These are phyloP conservation scores for Nomada fucata DNA, from an alignment of 2,888 invertebrate species.

Conservation along the genomic window DNA sequence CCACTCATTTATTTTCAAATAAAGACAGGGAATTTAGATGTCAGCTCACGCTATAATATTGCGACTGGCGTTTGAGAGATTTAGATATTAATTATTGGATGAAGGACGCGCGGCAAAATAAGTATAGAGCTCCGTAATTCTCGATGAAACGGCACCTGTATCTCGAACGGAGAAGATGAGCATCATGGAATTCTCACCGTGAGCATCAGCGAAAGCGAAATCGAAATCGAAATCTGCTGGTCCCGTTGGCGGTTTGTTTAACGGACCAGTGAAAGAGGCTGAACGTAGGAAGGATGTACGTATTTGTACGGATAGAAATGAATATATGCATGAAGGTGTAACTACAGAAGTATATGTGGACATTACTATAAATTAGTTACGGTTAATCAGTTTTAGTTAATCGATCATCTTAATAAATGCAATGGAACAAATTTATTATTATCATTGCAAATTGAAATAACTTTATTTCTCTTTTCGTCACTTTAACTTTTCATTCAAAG, in stretches of 20 bases:
- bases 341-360: neutral
- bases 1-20: no score
- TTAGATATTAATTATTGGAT: neutral
- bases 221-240: slow-evolving; percentile 45
- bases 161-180: slow-evolving; percentile 9
- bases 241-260: slow-evolving; percentile 21
- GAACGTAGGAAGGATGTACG: neutral
- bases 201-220: slow-evolving; percentile 76
- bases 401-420: no score
- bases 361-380: neutral
- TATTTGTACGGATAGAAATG: neutral
- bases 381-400: no score
- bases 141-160: slow-evolving; percentile 53
- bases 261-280: slow-evolving; percentile 61
- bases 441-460: no score
- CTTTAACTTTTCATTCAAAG: neutral
- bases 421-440: no score
- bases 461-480: no score
- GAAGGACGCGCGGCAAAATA: neutral
- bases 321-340: slow-evolving; percentile 46
- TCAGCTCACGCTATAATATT: no score
- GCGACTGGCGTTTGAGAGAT: neutral
- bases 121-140: slow-evolving; percentile 36
- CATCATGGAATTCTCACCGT: neutral
- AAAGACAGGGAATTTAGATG: no score